phyloP scores from a whole-genome alignment of 2,113 vertebrate genomes.

The Equus przewalskii region DNA sequence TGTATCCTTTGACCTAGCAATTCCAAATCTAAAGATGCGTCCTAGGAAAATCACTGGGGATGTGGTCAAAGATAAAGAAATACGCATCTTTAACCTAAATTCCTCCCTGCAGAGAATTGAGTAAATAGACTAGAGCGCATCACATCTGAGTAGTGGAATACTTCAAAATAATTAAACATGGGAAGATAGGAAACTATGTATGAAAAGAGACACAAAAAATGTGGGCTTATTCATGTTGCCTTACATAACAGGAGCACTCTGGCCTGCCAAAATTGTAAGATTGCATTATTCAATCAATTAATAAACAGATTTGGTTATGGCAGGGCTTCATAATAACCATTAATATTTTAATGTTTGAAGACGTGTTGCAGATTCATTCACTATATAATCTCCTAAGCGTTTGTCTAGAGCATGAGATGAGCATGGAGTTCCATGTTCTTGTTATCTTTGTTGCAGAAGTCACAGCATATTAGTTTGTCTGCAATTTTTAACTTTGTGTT shows the following conservation, averaged over 20 bases:
- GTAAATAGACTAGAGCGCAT: background rate
- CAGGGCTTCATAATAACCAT: background rate
- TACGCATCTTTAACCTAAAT: background rate
- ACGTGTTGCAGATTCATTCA: background rate
- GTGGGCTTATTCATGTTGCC: background rate
- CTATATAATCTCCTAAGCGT: background rate
- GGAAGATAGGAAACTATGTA: background rate
- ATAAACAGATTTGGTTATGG: no score
- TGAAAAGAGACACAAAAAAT: background rate
- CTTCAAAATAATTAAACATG: background rate
- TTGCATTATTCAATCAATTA: background rate
- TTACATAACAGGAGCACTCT: background rate
- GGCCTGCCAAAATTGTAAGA: rapidly evolving
- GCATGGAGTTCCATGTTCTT: no score
- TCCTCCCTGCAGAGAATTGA: background rate
- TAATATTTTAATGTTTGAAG: background rate
- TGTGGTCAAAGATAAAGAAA: background rate
- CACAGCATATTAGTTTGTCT: background rate
- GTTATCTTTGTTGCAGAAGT: background rate
- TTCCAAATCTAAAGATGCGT: background rate
- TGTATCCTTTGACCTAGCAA: background rate
- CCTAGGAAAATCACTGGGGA: background rate
- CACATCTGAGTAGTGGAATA: background rate
- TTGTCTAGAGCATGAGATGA: background rate
- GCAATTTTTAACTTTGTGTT: background rate